These are phyloP conservation scores for Ailurus styani DNA, from an alignment of 2,113 vertebrate genomes.

Conservation along the genomic window DNA sequence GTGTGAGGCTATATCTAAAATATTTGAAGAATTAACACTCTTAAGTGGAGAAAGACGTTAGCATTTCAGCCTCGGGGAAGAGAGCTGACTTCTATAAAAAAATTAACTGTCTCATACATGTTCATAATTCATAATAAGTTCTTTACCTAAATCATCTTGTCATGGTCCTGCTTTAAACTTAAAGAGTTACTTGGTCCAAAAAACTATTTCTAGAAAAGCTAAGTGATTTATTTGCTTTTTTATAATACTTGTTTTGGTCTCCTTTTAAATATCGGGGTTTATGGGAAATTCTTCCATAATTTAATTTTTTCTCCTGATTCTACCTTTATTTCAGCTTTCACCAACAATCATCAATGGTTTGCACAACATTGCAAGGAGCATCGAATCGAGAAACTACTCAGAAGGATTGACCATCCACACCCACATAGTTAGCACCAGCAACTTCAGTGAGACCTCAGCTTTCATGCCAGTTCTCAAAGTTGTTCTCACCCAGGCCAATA, in stretches of 20 bases:
- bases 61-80: neutral
- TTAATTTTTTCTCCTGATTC: neutral
- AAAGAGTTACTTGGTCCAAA: neutral
- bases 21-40: slow-evolving; percentile 10
- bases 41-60: neutral
- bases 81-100: neutral
- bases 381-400: slow-evolving; percentile 88
- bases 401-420: slow-evolving; percentile 95
- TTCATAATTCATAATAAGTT: neutral
- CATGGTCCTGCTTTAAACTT: neutral
- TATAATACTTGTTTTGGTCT: neutral
- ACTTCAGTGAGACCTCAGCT: slow-evolving; percentile 98
- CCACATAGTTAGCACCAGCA: slow-evolving; percentile 96
- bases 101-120: neutral
- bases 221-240: neutral
- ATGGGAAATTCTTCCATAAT: neutral
- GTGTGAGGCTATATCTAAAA: neutral
- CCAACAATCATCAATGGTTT: slow-evolving; percentile 91
- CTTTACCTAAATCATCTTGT: neutral
- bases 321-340: slow-evolving; percentile 87
- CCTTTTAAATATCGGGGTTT: neutral
- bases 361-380: slow-evolving; percentile 92
- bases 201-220: slow-evolving; percentile 11
- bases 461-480: slow-evolving; percentile 99
- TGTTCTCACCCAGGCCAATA: slow-evolving; percentile 96